Evolutionary conservation across 2,113 vertebrate genomes (phyloP), one percentile per base, ranked within the genome.

Genomic region (Hippoglossus stenolepis): DNA sequence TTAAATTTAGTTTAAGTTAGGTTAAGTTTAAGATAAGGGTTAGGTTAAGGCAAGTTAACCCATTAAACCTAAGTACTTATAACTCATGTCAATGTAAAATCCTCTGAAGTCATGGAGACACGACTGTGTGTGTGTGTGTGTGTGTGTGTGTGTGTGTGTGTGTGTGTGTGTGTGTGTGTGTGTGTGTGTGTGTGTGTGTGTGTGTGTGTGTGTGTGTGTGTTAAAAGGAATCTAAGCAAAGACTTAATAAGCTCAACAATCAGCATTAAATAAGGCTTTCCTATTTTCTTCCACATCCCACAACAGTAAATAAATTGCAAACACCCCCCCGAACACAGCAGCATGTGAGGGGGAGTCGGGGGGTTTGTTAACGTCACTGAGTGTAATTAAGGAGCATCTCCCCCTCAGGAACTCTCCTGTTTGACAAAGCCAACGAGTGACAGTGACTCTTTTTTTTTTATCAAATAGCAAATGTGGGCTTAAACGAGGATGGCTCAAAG

Each of bases 321-420:
- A 77, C 45, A 60, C 56, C 24, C 60, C 60, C 71, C 40, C 67
- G 61, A 83, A 83, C 61, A 49, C 43, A 20, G 71, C 72, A 74
- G 59, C 47, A 58, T 73, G 26, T 66, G 83, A 70, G 24, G 75
- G 75, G 56, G 65, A 75, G 71, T 5, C 21, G 23, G 62, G 65
- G 49, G 31, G n/a, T 78, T 82, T 66, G 23, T 72, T 23, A 69
- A 80, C 61, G 70, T 80, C 83, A 84, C 70, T 18, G 59, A 85
- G 84, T 85, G 79, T 89, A 89, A 92, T 92, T 91, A 93, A 89
- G 68, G 82, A 88, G 82, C 70, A 77, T 89, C 65, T 68, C 15
- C 65, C 87, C 89, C 69, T 77, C 21, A 76, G 91, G 84, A 79
- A 0, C 57, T 69, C 74, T 82, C 62, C 60, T 57, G 47, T 68